Percentiles rank a stretch among this genome's conserved stretches.
phyloP scores from a whole-genome alignment of 2,113 vertebrate genomes.

The Eleginops maclovinus region DNA sequence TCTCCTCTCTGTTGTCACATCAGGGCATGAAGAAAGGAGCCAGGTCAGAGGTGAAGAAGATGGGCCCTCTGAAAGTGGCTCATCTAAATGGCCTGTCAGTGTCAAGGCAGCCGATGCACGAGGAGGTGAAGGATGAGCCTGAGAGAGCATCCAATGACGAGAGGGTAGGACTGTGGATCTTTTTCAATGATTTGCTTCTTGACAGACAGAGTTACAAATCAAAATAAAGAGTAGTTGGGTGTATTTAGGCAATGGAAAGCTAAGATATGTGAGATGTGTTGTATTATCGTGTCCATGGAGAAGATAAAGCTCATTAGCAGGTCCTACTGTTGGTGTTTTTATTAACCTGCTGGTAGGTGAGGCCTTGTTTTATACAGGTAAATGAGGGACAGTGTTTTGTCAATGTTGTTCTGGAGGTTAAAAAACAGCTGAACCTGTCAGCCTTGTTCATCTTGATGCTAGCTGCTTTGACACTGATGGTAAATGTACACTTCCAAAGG shows the following conservation, averaged over 20 bases:
- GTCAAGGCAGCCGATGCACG: conserved; percentile 87
- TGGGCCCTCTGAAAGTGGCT: conserved; percentile 92
- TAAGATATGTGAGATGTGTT: not conserved
- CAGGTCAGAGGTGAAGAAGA: conserved; percentile 91
- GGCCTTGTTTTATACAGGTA: not conserved
- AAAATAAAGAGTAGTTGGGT: not conserved
- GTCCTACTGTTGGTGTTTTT: not conserved
- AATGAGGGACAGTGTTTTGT: not conserved
- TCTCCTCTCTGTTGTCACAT: conserved; percentile 23
- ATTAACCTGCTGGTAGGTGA: not conserved
- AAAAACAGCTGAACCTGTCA: conserved; percentile 10
- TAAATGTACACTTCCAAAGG: not conserved
- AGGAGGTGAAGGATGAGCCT: conserved; percentile 89
- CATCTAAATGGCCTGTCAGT: conserved; percentile 92
- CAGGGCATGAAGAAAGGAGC: conserved; percentile 94
- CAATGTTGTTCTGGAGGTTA: not conserved
- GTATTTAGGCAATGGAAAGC: not conserved
- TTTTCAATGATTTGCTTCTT: not conserved
- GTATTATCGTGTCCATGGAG: not conserved
- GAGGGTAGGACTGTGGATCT: conserved; percentile 82
- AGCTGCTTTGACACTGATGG: not conserved
- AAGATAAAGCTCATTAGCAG: not conserved
- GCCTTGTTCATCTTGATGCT: conserved; percentile 13
- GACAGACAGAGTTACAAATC: not conserved
- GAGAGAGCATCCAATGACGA: conserved; percentile 92